Evolutionary conservation across 2,113 vertebrate species (phyloP).

Genomic region (Hypomesus transpacificus): DNA sequence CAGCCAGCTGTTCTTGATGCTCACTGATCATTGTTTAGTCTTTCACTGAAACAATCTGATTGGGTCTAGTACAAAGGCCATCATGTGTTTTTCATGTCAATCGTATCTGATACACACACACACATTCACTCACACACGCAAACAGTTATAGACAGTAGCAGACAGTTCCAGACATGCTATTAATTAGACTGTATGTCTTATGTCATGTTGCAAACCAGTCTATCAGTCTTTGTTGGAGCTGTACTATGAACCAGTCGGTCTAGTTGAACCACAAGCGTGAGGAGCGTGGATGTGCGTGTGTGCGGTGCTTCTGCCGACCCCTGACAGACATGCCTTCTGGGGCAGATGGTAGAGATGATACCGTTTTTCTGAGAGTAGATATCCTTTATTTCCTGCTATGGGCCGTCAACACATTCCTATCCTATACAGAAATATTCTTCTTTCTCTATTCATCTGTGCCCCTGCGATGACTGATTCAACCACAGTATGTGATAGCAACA

Average conservation of each 20-base stretch:
- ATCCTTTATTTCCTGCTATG: neutral
- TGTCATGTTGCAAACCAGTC: neutral
- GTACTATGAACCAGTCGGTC: constrained; percentile 63
- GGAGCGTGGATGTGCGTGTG: neutral
- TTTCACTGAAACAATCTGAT: neutral
- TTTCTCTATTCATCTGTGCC: neutral
- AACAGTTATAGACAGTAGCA: constrained; percentile 1
- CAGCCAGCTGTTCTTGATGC: neutral
- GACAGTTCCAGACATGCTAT: constrained; percentile 12
- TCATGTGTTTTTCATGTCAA: neutral
- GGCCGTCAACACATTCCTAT: neutral
- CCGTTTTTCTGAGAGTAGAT: neutral
- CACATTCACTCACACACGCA: constrained; percentile 3
- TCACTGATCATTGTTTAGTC: neutral
- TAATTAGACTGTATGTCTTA: constrained; percentile 20
- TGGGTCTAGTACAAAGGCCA: neutral
- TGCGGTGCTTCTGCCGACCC: constrained; percentile 5
- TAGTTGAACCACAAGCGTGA: constrained; percentile 49
- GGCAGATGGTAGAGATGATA: too few species aligned
- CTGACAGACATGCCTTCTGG: too few species aligned
- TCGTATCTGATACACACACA: constrained; percentile 16
- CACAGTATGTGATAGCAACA: neutral
- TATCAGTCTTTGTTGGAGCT: constrained; percentile 8
- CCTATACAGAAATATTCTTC: neutral
- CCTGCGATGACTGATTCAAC: constrained; percentile 8